A percentile compares a stretch with the other conserved stretches of the same genome.
Evolutionary conservation across 2,113 vertebrate species (phyloP).

Genomic region (Poecilia latipinna): DNA sequence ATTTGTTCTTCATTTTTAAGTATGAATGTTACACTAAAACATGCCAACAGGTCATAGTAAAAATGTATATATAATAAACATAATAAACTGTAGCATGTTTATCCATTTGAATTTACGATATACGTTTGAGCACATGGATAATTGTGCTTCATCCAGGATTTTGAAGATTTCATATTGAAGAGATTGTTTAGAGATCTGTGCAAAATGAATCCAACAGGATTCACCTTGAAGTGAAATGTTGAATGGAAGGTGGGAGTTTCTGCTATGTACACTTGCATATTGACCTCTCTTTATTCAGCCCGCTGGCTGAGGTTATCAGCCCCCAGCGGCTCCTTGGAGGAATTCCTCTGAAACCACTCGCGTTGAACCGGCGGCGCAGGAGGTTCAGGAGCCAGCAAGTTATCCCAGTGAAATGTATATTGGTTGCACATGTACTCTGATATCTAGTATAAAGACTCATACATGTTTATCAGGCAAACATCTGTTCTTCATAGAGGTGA

Average conservation of each 20-base stretch:
- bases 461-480: not conserved
- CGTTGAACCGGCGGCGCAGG: slow-evolving; percentile 27
- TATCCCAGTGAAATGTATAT: slow-evolving; percentile 22
- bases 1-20: too few relatives aligned
- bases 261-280: slow-evolving; percentile 59
- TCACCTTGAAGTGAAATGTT: slow-evolving; percentile 15
- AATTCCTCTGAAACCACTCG: slow-evolving; percentile 63
- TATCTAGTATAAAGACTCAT: too few relatives aligned
- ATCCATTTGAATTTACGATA: not conserved
- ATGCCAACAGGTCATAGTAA: too few relatives aligned
- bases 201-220: not conserved
- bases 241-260: slow-evolving; percentile 18
- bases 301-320: slow-evolving; percentile 67
- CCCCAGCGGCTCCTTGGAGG: slow-evolving; percentile 24
- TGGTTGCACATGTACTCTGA: not conserved
- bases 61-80: too few relatives aligned
- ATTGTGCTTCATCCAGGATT: not conserved
- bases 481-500: not conserved
- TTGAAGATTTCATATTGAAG: not conserved
- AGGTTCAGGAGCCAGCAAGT: slow-evolving; percentile 12
- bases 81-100: not conserved
- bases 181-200: accelerated
- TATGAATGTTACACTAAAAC: too few relatives aligned
- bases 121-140: not conserved
- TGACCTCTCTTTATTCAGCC: slow-evolving; percentile 64